These are phyloP conservation scores for Perognathus longimembris DNA, from an alignment of 2,113 vertebrate species.

Conservation along the genomic window DNA sequence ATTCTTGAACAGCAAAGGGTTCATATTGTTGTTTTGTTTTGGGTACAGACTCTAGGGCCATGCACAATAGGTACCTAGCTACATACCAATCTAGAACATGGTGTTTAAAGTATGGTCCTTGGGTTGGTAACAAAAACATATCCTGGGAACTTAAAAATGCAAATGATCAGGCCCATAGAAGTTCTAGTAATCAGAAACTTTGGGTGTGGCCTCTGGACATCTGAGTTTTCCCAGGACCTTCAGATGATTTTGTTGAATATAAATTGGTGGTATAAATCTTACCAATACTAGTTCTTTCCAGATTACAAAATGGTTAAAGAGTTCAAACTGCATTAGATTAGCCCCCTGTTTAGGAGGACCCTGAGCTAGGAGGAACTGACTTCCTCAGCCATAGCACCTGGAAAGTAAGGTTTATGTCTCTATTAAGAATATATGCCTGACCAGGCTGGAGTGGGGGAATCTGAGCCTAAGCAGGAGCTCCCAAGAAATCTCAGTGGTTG, in stretches of 20 bases:
- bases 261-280: neutral
- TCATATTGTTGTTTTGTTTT: neutral
- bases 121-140: neutral
- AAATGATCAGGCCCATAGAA: neutral
- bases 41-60: neutral
- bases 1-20: neutral
- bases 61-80: neutral
- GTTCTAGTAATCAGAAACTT: neutral
- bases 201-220: neutral
- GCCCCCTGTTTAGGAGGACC: neutral
- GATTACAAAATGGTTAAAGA: neutral
- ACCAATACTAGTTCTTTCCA: neutral
- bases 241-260: neutral
- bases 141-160: neutral
- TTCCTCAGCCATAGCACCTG: neutral
- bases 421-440: neutral
- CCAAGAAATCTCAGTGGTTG: neutral
- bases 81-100: neutral
- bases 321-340: neutral
- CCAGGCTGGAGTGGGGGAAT: neutral
- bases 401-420: conserved; percentile 6
- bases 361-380: neutral
- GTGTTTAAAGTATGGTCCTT: neutral
- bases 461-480: neutral
- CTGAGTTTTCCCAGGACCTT: neutral